Evolutionary conservation across 2,888 invertebrate species (phyloP).

Genomic region (Cybosia mesomella): DNA sequence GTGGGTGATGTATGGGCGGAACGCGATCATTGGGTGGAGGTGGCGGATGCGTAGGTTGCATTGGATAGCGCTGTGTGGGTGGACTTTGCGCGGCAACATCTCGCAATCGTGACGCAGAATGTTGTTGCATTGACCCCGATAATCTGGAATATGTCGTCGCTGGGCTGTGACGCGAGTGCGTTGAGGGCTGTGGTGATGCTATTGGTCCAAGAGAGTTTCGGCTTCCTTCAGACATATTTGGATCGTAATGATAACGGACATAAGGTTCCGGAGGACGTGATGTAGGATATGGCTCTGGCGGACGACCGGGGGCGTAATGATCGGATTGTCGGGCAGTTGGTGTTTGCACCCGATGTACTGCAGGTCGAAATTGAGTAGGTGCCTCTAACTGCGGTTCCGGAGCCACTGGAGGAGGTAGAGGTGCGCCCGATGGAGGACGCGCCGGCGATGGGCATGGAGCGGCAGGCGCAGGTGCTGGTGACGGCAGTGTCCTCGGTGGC

Average conservation of each 20-base stretch:
- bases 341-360: slow-evolving; percentile 71
- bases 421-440: slow-evolving; percentile 69
- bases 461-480: slow-evolving; percentile 77
- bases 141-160: slow-evolving; percentile 70
- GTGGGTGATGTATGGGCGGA: slow-evolving; percentile 82
- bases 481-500: slow-evolving; percentile 70
- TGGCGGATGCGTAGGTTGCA: slow-evolving; percentile 70
- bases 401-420: slow-evolving; percentile 57
- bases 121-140: slow-evolving; percentile 75
- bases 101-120: slow-evolving; percentile 70
- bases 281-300: slow-evolving; percentile 76
- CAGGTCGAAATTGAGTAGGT: slow-evolving; percentile 64
- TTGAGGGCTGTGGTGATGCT: slow-evolving; percentile 74
- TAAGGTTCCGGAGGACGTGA: slow-evolving; percentile 77
- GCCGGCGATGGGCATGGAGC: slow-evolving; percentile 75
- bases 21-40: slow-evolving; percentile 81
- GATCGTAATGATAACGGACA: slow-evolving; percentile 74
- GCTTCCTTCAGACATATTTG: slow-evolving; percentile 64
- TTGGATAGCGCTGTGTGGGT: slow-evolving; percentile 71
- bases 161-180: slow-evolving; percentile 75
- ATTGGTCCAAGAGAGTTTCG: slow-evolving; percentile 69
- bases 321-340: slow-evolving; percentile 74
- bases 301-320: slow-evolving; percentile 73
- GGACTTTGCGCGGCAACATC: slow-evolving; percentile 72
- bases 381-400: slow-evolving; percentile 69